Evolutionary conservation across 2,113 vertebrate species (phyloP), one percentile per base, ranked within the genome.

Genomic region (Bujurquina vittata): DNA sequence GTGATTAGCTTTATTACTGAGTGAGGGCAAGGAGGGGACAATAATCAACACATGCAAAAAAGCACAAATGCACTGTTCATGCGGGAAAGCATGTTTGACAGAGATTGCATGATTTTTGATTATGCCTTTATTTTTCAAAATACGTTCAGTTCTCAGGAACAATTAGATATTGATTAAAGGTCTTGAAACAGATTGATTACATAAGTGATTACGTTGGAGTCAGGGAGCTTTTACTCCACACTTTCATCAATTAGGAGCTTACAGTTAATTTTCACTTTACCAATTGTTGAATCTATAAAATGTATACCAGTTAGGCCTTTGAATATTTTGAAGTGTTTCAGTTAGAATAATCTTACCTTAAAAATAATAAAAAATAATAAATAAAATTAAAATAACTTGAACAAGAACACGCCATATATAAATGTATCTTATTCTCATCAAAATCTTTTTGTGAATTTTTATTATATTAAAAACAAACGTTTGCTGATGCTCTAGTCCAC

Each of bases 1-100:
- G 80, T 61, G 78, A 92, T 91, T 89, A 84, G 69, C 77, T 55
- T 69, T 40, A 74, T 77, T 61, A 79, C 58, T 1, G 23, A 46
- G 33, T 14, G 75, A 77, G 72, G 31, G 69, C n/a, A 43, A 62
- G 12, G 33, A 80, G 46, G 52, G 84, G 61, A 20, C 29, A 43
- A 31, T n/a, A 37, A 55, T 57, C 29, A 52, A 20, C 33, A 9
- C 74, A 63, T 4, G 1, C 74, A 65, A 10, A 62, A 72, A 20
- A 56, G 20, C 43, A 37, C 29, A 8, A 18, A 2, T 20, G 17
- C 18, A 14, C 56, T 26, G 22, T 22, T 57, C 37, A 55, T 12
- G 46, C 65, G 40, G 58, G 79, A n/a, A 33, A 22, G 29, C 52
- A 22, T 74, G 52, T 22, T 18, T 46, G 7, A 23, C 43, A 4